Percentiles rank a stretch among this genome's conserved stretches.
Conservation (phyloP, 2,113 vertebrate species). For the Varanus salvator region DNA sequence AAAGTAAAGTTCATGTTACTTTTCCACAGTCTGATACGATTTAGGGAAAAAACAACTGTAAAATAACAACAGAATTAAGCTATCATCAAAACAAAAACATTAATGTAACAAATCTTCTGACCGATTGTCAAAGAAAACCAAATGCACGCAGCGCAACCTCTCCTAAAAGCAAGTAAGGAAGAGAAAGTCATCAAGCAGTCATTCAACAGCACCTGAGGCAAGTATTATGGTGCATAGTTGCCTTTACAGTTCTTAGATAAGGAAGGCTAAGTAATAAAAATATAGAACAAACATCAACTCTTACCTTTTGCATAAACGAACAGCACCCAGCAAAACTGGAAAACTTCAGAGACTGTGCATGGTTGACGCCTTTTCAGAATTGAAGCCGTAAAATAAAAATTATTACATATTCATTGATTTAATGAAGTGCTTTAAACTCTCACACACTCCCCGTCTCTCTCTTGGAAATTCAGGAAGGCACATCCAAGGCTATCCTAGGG, state of each 20-base stretch:
- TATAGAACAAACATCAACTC: constrained; percentile 11
- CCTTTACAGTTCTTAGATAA: neutral
- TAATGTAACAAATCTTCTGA: neutral
- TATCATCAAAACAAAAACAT: neutral
- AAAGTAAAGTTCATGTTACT: neutral
- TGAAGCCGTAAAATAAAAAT: constrained; percentile 50
- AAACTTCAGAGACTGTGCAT: constrained; percentile 91
- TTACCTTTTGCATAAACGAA: constrained; percentile 96
- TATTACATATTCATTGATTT: neutral
- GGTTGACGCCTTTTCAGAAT: constrained; percentile 85
- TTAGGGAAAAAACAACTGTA: neutral
- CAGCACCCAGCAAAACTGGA: constrained; percentile 95
- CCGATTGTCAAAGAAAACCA: neutral
- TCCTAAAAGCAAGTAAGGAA: neutral
- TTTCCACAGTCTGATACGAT: neutral
- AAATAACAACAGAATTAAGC: neutral
- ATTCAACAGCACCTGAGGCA: neutral
- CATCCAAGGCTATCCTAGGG: neutral
- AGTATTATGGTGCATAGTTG: neutral
- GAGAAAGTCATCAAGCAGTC: too few relatives aligned
- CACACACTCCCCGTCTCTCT: too few relatives aligned
- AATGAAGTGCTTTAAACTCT: neutral
- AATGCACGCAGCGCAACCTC: neutral
- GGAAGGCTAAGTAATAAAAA: neutral
- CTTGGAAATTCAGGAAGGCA: neutral